These are phyloP conservation scores for Oscheius sp. DNA, from an alignment of 2,888 invertebrate species.

Conservation along the genomic window DNA sequence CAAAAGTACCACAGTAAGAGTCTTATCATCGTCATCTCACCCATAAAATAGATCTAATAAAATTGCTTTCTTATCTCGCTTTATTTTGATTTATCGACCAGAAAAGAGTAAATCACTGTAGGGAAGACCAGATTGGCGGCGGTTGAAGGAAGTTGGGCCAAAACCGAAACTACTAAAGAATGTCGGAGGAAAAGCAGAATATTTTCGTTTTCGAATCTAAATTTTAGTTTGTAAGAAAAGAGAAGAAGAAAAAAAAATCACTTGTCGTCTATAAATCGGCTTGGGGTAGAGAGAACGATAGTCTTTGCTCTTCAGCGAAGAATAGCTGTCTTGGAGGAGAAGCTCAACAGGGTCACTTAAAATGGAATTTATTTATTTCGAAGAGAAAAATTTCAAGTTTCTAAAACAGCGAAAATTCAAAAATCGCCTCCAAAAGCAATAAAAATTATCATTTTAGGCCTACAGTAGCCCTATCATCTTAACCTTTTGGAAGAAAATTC, in stretches of 20 bases:
- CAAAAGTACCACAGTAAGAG: no score
- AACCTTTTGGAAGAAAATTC: background rate
- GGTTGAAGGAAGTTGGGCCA: conserved; percentile 40
- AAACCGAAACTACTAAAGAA: conserved; percentile 45
- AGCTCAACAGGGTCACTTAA: conserved; percentile 50
- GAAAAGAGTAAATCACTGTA: conserved; percentile 43
- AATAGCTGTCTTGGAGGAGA: conserved; percentile 50
- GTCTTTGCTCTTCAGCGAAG: conserved; percentile 48
- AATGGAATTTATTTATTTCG: background rate
- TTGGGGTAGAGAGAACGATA: conserved; percentile 37
- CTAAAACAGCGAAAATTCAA: background rate
- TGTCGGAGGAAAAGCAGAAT: conserved; percentile 46
- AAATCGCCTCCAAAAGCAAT: background rate
- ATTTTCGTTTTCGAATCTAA: conserved; percentile 50
- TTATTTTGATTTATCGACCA: conserved; percentile 2
- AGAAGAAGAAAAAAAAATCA: conserved; percentile 9
- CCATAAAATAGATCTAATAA: no score
- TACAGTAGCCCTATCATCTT: background rate
- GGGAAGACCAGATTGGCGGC: conserved; percentile 37
- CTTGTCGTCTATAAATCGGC: conserved; percentile 37
- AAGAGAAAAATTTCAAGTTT: background rate
- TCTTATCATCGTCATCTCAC: no score
- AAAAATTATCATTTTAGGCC: background rate
- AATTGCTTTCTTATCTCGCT: no score
- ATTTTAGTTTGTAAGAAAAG: conserved; percentile 24